These are phyloP conservation scores for Metopolophium dirhodum DNA, from an alignment of 1,140 invertebrate species.

Conservation along the genomic window DNA sequence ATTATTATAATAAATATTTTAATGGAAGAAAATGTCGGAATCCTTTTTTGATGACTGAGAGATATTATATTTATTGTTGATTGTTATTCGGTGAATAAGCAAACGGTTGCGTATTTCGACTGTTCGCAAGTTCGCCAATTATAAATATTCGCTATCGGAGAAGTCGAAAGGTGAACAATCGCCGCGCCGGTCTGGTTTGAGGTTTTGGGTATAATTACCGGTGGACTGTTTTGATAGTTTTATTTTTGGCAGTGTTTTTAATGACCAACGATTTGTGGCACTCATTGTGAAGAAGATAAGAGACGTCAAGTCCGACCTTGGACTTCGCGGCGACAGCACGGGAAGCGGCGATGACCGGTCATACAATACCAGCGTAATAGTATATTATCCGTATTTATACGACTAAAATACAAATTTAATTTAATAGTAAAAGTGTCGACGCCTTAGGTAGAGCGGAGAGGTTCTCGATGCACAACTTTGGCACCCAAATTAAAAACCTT, in stretches of 20 bases:
- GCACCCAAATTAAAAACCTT: neutral
- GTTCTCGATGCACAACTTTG: neutral
- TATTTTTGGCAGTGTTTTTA: neutral
- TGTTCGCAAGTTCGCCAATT: neutral
- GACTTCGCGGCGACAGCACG: neutral
- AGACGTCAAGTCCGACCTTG: neutral
- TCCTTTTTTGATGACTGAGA: neutral
- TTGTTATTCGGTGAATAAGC: neutral
- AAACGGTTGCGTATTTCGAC: neutral
- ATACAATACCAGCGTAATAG: neutral
- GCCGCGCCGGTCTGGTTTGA: neutral
- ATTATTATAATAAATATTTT: too few species aligned
- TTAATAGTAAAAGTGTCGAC: neutral
- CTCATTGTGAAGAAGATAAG: neutral
- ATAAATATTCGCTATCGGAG: neutral
- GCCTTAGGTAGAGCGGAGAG: neutral
- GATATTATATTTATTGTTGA: neutral
- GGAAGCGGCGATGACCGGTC: neutral
- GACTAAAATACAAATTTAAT: neutral
- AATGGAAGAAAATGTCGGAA: neutral
- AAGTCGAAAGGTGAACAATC: neutral
- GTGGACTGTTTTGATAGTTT: neutral
- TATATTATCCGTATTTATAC: neutral
- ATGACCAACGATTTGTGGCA: neutral
- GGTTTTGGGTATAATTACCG: neutral